Evolutionary conservation across 2,888 invertebrate species (phyloP).

Genomic region (Aradus depressus): DNA sequence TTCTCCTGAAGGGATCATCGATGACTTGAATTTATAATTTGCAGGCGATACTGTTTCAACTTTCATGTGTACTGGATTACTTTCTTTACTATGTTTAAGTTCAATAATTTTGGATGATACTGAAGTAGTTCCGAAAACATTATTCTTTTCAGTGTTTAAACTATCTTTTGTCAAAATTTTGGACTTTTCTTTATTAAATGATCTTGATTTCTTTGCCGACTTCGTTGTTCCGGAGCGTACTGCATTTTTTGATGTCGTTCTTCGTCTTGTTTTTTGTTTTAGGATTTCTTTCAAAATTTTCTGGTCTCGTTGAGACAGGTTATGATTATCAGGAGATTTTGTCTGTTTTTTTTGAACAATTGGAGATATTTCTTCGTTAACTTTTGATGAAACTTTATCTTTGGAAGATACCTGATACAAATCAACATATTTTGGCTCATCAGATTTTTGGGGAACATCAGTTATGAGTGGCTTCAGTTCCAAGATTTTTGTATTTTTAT

Average conservation of each 20-base stretch:
- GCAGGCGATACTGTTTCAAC: too few relatives aligned
- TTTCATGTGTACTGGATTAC: neutral
- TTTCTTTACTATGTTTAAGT: neutral
- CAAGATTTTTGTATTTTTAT: neutral
- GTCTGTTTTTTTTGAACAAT: neutral
- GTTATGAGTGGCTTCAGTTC: neutral
- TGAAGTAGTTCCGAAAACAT: too few relatives aligned
- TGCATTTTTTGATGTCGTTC: neutral
- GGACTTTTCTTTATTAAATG: neutral
- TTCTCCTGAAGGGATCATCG: too few relatives aligned
- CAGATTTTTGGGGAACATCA: neutral
- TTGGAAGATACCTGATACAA: neutral
- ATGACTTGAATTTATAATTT: too few relatives aligned
- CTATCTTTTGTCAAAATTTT: neutral
- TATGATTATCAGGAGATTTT: neutral
- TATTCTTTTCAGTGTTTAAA: too few relatives aligned
- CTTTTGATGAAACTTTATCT: neutral
- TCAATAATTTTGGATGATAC: neutral
- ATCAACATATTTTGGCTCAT: slow-evolving; percentile 1
- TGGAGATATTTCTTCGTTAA: neutral
- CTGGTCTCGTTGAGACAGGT: slow-evolving; percentile 9
- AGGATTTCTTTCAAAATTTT: slow-evolving; percentile 11
- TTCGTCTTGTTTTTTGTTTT: slow-evolving; percentile 5
- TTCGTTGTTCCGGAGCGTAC: neutral
- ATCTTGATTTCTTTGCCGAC: neutral